Evolutionary conservation across 2,797 vertebrate species (phyloP), one percentile per base, ranked within the genome.

Genomic region (Eremophila alpestris): DNA sequence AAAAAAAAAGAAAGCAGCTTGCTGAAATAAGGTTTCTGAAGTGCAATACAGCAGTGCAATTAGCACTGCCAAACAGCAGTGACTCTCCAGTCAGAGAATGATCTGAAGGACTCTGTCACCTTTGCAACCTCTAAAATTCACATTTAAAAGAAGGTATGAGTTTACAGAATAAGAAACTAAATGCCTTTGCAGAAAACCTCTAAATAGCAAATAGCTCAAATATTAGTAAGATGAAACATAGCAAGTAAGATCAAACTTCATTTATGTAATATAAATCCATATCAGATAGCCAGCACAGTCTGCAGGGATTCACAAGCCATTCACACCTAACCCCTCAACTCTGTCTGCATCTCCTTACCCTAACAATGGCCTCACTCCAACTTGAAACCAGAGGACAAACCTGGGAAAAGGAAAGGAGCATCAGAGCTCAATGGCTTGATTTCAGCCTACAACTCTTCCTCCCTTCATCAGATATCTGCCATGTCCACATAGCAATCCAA

Each of bases 11-110:
- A 41, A 41, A 12, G 41, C 41, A 43, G 8, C 23, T 59, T 49
- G 34, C 59, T 55, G 63, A 87, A 95, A 92, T 65, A 81, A 95
- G 89, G 74, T 67, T 91, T 95, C 32, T 75, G 43, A 74, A 89
- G 70, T 76, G 59, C 36, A 91, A 87, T 78, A 76, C 75, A 75
- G 71, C 82, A 83, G 11, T 32, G 41, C 34, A 69, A 82, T 62
- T 38, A 75, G 29, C 59, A 60, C 38, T 84, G 70, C 40, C 41
- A 64, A 92, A 93, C 34, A 86, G 70, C 83, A 76, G 59, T 24
- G 48, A 48, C 32, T 60, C 8, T 67, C 58, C 62, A 67, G 69
- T 7, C 34, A 81, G 43, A 68, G 40, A 51, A 36, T 3, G 8
- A 68, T 43, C 27, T 81, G 56, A 82, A 93, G 77, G 46, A 80